These are phyloP conservation scores for Nomada lathburiana DNA, from an alignment of 2,888 invertebrate species.

Conservation along the genomic window DNA sequence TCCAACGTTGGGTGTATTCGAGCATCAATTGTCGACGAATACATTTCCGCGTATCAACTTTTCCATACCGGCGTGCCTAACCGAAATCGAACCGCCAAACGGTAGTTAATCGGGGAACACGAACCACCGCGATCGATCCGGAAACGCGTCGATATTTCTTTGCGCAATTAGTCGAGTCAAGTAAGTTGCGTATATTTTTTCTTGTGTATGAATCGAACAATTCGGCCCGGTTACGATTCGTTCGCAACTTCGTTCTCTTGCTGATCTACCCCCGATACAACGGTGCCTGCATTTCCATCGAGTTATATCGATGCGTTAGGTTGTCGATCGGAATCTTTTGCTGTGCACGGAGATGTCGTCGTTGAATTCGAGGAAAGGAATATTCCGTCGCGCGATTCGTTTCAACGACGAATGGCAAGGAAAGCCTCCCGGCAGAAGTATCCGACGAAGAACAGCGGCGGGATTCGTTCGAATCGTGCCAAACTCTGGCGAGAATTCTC, in stretches of 20 bases:
- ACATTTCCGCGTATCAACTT: conserved; percentile 1
- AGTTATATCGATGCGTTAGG: too few species aligned
- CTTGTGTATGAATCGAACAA: too few species aligned
- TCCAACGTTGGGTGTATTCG: not conserved
- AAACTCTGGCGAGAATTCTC: conserved; percentile 2
- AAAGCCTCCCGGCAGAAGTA: not conserved
- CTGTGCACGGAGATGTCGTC: too few species aligned
- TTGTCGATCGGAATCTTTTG: too few species aligned
- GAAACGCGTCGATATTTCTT: conserved; percentile 2
- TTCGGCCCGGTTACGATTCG: too few species aligned
- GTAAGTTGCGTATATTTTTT: too few species aligned
- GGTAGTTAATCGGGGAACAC: conserved; percentile 21
- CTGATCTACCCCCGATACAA: too few species aligned
- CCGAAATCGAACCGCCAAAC: conserved; percentile 4
- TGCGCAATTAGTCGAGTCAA: not conserved
- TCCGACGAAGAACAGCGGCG: not conserved
- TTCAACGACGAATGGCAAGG: not conserved
- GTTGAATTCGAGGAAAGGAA: too few species aligned
- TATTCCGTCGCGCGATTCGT: not conserved
- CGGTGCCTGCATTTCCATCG: too few species aligned
- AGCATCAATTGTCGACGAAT: not conserved
- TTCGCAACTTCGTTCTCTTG: too few species aligned
- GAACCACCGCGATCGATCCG: conserved; percentile 10
- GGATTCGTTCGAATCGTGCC: conserved; percentile 1
- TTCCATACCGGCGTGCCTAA: not conserved